A percentile compares a stretch with the other conserved stretches of the same genome.
These are phyloP conservation scores for Willowsia nigromaculata DNA, from an alignment of 2,888 invertebrate species.

Conservation along the genomic window DNA sequence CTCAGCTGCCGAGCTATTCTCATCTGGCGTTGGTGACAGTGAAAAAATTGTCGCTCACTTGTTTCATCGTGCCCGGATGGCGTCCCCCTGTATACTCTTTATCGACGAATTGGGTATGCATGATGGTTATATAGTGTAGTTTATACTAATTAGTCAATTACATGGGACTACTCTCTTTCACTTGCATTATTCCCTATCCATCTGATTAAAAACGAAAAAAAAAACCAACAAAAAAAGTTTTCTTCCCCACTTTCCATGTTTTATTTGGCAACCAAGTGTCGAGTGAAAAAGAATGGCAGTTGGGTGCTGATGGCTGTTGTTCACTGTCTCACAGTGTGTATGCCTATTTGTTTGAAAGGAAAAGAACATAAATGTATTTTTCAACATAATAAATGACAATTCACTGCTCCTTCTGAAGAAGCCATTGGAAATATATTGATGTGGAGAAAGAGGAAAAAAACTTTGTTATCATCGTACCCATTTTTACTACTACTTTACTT, in stretches of 20 bases:
- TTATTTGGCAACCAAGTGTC: background rate
- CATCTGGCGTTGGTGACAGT: constrained; percentile 85
- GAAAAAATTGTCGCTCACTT: constrained; percentile 84
- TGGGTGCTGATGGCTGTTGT: background rate
- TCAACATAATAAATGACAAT: constrained; percentile 3
- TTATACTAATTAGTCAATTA: constrained; percentile 71
- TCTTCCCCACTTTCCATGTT: background rate
- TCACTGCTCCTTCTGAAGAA: background rate
- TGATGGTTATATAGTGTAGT: background rate
- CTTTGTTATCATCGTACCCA: constrained; percentile 10
- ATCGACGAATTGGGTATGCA: constrained; percentile 84
- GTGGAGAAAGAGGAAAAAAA: background rate
- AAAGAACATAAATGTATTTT: constrained; percentile 1
- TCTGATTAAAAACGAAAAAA: background rate
- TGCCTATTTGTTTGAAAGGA: constrained; percentile 7
- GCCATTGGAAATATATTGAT: background rate
- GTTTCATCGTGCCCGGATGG: constrained; percentile 84
- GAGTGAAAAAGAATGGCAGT: background rate
- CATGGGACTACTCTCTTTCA: background rate
- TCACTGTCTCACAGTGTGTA: too few species aligned
- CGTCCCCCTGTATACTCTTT: constrained; percentile 84
- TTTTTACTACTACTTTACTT: background rate
- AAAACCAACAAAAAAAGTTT: background rate
- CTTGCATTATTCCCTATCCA: background rate
- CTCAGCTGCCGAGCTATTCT: constrained; percentile 85